Percentiles rank a stretch among this genome's conserved stretches.
Conservation (phyloP, 2,888 invertebrate species). For the Oscheius sp. region DNA sequence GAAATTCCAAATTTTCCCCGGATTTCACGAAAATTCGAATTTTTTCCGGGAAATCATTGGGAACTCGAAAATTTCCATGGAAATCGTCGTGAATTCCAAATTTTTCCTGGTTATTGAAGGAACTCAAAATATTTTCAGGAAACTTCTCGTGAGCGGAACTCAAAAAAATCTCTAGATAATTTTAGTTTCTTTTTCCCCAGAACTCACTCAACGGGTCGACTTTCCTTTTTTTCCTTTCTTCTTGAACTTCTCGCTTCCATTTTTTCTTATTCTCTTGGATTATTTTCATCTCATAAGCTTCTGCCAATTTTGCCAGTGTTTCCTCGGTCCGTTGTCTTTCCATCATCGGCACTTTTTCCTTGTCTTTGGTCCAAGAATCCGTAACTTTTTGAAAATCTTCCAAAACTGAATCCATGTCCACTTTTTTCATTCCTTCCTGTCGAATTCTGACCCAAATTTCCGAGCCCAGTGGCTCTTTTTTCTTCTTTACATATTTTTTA, state of each 20-base stretch:
- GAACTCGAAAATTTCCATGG: too few species aligned
- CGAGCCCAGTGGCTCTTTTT: not conserved
- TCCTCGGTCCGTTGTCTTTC: constrained; percentile 17
- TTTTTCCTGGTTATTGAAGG: too few species aligned
- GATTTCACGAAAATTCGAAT: too few species aligned
- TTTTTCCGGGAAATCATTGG: too few species aligned
- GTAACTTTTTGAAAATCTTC: constrained; percentile 14
- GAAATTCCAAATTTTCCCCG: too few species aligned
- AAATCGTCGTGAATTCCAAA: too few species aligned
- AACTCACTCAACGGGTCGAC: constrained; percentile 26
- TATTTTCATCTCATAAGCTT: constrained; percentile 10
- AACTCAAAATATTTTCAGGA: too few species aligned
- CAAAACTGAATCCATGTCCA: constrained; percentile 11
- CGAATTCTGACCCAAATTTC: constrained; percentile 13
- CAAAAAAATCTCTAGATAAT: too few species aligned
- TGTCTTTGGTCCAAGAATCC: not conserved
- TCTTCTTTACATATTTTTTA: not conserved
- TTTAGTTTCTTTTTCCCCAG: too few species aligned
- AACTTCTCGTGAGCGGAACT: too few species aligned
- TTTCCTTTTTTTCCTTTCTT: constrained; percentile 13
- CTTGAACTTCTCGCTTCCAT: constrained; percentile 1
- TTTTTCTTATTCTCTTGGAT: constrained; percentile 1
- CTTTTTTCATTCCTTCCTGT: not conserved
- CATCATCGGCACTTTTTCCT: not conserved
- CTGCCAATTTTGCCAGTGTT: not conserved